Conservation (phyloP, 2,113 vertebrate species). For the Nettapus auritus region DNA sequence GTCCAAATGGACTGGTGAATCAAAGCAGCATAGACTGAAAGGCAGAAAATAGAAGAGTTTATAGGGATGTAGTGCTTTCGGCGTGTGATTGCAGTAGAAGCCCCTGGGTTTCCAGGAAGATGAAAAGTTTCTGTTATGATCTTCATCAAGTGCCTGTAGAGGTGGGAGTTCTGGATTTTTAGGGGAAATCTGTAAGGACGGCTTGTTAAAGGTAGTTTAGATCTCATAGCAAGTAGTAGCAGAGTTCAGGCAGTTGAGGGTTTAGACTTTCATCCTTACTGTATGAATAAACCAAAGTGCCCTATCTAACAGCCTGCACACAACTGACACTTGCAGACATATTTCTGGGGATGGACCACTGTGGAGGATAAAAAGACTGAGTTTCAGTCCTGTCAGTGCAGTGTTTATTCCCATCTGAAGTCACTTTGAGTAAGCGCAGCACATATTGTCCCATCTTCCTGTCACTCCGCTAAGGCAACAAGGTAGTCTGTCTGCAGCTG, state of each 20-base stretch:
- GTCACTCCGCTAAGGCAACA: background rate
- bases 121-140: background rate
- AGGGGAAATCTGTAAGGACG: background rate
- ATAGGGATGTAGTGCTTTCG: background rate
- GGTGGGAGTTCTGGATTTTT: background rate
- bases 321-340: background rate
- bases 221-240: background rate
- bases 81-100: background rate
- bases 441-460: background rate
- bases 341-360: background rate
- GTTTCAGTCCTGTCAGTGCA: background rate
- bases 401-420: background rate
- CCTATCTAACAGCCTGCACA: background rate
- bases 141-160: background rate
- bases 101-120: background rate
- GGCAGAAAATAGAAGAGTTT: background rate
- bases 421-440: background rate
- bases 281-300: background rate
- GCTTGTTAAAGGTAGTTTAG: background rate
- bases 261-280: background rate
- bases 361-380: background rate
- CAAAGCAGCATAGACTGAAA: background rate
- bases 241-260: background rate
- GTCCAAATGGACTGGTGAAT: background rate
- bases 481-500: background rate